phyloP scores from a whole-genome alignment of 2,888 invertebrate species.

The Melanotus villosus region DNA sequence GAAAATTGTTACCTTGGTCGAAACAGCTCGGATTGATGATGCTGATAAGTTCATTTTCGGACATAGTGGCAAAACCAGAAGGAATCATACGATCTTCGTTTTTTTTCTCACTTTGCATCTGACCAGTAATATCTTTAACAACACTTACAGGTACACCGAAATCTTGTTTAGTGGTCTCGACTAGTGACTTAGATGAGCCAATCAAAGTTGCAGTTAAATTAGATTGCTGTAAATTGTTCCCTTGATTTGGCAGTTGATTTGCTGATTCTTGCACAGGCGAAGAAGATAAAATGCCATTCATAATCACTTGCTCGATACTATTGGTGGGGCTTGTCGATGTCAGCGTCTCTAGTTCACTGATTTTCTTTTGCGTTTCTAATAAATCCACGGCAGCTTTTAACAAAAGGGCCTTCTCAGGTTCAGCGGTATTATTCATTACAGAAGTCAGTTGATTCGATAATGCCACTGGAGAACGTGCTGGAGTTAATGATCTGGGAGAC shows the following conservation, averaged over 20 bases:
- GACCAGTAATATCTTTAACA: conserved; percentile 69
- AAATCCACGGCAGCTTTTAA: conserved; percentile 82
- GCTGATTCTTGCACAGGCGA: conserved; percentile 39
- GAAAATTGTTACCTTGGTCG: conserved; percentile 77
- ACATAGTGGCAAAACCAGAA: conserved; percentile 85
- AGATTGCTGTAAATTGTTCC: conserved; percentile 60
- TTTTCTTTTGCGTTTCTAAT: conserved; percentile 76
- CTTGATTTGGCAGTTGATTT: conserved; percentile 46
- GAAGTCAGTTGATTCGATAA: conserved; percentile 56
- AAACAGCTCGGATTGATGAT: conserved; percentile 93
- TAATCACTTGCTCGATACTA: conserved; percentile 67
- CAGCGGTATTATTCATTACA: conserved; percentile 72
- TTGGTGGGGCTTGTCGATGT: conserved; percentile 59
- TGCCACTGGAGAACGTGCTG: conserved; percentile 49
- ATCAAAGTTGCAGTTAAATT: conserved; percentile 70
- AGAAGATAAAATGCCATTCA: conserved; percentile 54
- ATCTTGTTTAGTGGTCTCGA: conserved; percentile 68
- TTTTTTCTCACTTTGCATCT: conserved; percentile 67
- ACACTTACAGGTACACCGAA: conserved; percentile 69
- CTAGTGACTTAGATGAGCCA: conserved; percentile 61
- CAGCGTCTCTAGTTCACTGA: conserved; percentile 66
- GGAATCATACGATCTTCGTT: conserved; percentile 73
- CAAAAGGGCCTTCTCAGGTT: conserved; percentile 82
- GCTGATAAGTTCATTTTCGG: conserved; percentile 89
- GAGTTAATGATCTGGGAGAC: conserved; percentile 43